phyloP scores from a whole-genome alignment of 2,888 invertebrate genomes.

The Silvanus unidentatus region DNA sequence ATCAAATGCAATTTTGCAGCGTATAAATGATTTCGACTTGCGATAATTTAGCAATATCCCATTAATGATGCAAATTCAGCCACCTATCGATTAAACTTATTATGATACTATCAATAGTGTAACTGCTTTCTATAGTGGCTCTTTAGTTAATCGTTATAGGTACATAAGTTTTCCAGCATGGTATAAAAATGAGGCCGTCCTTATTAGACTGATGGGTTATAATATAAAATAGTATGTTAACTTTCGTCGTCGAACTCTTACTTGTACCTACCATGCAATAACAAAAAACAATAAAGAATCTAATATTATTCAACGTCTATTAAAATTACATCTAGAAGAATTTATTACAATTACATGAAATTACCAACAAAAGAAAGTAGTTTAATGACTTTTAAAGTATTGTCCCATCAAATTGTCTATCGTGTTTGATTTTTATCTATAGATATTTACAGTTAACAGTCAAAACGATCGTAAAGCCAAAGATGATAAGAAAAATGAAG shows the following conservation, averaged over 20 bases:
- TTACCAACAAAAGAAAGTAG: too few relatives aligned
- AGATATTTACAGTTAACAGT: slow-evolving; percentile 41
- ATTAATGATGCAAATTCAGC: too few relatives aligned
- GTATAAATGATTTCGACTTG: too few relatives aligned
- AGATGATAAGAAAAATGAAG: slow-evolving; percentile 55
- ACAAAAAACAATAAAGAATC: slow-evolving; percentile 9
- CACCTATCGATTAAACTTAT: too few relatives aligned
- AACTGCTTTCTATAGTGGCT: slow-evolving; percentile 5
- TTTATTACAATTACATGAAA: too few relatives aligned
- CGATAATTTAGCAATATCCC: too few relatives aligned
- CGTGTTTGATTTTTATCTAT: slow-evolving; percentile 22
- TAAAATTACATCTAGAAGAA: slow-evolving; percentile 6
- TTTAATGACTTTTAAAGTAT: too few relatives aligned
- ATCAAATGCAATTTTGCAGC: too few relatives aligned
- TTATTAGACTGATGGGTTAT: slow-evolving; percentile 1
- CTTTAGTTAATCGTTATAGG: slow-evolving; percentile 1
- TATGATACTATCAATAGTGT: too few relatives aligned
- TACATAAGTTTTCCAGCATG: slow-evolving; percentile 4
- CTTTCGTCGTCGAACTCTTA: slow-evolving; percentile 1
- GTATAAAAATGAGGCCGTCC: slow-evolving; percentile 7
- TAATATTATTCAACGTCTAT: neutral
- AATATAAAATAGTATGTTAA: neutral
- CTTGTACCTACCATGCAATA: neutral
- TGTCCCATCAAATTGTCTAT: too few relatives aligned
- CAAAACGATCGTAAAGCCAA: slow-evolving; percentile 43